Percentiles rank a stretch among this genome's conserved stretches.
phyloP scores from a whole-genome alignment of 2,888 invertebrate species.

The Machimus atricapillus region DNA sequence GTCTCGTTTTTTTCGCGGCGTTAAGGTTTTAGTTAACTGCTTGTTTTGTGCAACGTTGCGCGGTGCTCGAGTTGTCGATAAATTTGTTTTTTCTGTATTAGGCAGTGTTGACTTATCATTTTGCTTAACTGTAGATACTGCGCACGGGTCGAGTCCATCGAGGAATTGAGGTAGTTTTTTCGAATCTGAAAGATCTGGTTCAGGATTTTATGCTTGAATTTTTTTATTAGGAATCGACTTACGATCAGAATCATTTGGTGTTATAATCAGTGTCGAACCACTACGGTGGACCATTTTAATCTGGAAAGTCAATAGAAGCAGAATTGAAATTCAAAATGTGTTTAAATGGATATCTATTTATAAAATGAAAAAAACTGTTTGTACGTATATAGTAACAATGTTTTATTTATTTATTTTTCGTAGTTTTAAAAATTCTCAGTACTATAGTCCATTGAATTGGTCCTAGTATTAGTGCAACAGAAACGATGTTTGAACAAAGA shows the following conservation, averaged over 20 bases:
- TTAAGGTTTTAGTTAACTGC: conserved; percentile 29
- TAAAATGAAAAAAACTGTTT: background rate
- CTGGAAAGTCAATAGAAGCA: conserved; percentile 44
- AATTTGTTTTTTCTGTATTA: conserved; percentile 23
- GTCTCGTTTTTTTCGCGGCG: conserved; percentile 47
- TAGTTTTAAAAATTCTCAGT: no score
- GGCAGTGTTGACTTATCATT: conserved; percentile 31
- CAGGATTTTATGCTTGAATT: conserved; percentile 39
- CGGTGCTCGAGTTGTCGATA: conserved; percentile 37
- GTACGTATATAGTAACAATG: background rate
- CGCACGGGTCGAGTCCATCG: conserved; percentile 33
- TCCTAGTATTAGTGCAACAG: no score
- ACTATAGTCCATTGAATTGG: no score
- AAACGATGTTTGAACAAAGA: no score
- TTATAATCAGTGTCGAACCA: conserved; percentile 46
- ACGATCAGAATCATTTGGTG: conserved; percentile 28
- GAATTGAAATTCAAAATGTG: background rate
- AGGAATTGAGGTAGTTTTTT: conserved; percentile 39
- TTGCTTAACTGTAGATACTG: background rate
- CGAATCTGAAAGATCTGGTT: conserved; percentile 42
- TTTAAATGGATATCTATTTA: background rate
- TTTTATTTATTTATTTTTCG: background rate
- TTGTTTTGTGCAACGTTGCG: conserved; percentile 5
- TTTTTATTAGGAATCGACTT: background rate
- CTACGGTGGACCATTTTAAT: conserved; percentile 53